Evolutionary conservation across 1,140 invertebrate genomes (phyloP).

Genomic region (Saxidomus purpurata): DNA sequence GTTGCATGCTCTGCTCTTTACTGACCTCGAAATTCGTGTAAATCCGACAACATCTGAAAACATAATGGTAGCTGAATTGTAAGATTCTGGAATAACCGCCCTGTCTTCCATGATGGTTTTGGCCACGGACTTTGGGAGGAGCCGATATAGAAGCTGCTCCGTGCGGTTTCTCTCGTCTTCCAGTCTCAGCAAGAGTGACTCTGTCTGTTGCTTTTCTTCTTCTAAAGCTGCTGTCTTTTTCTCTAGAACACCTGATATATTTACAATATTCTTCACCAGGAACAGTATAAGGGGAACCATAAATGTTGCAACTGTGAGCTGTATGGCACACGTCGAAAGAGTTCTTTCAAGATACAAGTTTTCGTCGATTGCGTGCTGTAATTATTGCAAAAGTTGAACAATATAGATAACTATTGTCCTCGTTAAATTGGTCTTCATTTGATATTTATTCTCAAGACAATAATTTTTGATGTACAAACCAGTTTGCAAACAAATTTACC

Average conservation of each 20-base stretch:
- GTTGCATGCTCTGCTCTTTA: too few species aligned
- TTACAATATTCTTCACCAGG: slow-evolving; percentile 42
- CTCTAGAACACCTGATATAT: slow-evolving; percentile 26
- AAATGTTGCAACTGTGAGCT: slow-evolving; percentile 16
- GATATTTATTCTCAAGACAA: too few species aligned
- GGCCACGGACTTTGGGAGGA: slow-evolving; percentile 60
- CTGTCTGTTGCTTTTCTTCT: slow-evolving; percentile 3
- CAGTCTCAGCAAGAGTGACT: background rate
- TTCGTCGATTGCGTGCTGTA: slow-evolving; percentile 27
- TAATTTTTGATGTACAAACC: too few species aligned
- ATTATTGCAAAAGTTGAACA: background rate
- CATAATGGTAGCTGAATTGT: slow-evolving; percentile 85
- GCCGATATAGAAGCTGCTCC: slow-evolving; percentile 39
- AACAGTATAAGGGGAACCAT: slow-evolving; percentile 9
- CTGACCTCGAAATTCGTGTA: slow-evolving; percentile 89
- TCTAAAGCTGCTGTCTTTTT: slow-evolving; percentile 39
- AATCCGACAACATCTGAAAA: slow-evolving; percentile 94
- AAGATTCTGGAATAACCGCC: slow-evolving; percentile 30
- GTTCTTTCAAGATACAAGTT: background rate
- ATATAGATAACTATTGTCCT: background rate
- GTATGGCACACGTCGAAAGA: background rate
- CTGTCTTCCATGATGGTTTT: slow-evolving; percentile 32
- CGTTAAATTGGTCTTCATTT: background rate
- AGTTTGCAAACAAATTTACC: too few species aligned
- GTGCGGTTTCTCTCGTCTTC: slow-evolving; percentile 46